Base-by-base conservation (phyloP, 2,797 vertebrate genomes). In the Acanthurus leucopareius region DNA sequence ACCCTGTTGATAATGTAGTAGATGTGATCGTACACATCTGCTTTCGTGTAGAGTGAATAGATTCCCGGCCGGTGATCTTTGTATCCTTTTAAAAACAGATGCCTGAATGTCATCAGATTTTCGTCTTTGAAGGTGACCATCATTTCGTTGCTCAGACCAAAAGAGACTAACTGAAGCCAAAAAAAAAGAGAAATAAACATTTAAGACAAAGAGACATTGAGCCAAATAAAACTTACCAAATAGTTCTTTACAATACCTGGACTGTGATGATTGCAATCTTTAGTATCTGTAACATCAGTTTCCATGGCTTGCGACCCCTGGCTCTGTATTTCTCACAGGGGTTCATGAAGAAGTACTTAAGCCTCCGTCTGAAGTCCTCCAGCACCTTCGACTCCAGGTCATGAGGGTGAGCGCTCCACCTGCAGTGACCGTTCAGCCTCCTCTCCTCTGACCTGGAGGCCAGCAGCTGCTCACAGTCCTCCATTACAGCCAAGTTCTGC, bases 331-430 rank as follows among this genome's bases (percentile, higher is more conserved):
- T 99, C 87, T 99, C 97, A 87, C 97, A 99, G 0, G 98, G 97
- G 77, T 97, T 99, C 98, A 99, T 99, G 86, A 99, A 99, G 89
- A 97, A 99, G 90, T 97, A 99, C 79, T 97, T 98, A 58, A 99
- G 95, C 83, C 96, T 97, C 75, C 97, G 95, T 76, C 96, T 96
- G 88, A 99, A 96, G 75, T 97, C 93, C 38, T 97, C 96, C 92
- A 97, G 96, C 15, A 25, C 40, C 60, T 83, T 82, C 0, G 87
- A 75, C 69, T 92, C 87, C 65, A 73, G n/a, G 44, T 35, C 28
- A n/a, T n/a, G 64, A n/a, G 67, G 7, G 19, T 8, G 61, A 22
- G 73, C 0, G 20, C 69, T 86, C 79, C 91, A 91, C 14, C 68
- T 44, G 73, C 78, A 83, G 64, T 38, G 65, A 8, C 82, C 15